Evolutionary conservation across 2,113 vertebrate genomes (phyloP).

Genomic region (Gasterosteus aculeatus): DNA sequence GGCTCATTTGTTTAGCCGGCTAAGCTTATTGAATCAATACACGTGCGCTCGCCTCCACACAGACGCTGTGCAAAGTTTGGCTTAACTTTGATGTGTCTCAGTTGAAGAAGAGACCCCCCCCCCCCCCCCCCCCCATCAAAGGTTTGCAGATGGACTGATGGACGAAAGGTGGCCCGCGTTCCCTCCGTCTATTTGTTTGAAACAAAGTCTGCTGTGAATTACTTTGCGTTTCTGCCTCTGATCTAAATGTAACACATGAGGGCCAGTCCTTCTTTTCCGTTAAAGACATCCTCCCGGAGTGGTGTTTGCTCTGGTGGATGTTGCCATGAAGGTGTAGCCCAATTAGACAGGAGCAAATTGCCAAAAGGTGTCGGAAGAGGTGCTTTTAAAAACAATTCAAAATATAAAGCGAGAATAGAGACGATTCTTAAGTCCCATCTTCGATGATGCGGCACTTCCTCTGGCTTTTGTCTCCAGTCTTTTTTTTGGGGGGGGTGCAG

Average conservation of each 20-base stretch:
- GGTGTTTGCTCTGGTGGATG: slow-evolving; percentile 20
- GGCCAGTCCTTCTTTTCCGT: not conserved
- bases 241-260: slow-evolving; percentile 48
- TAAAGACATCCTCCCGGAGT: slow-evolving; percentile 13
- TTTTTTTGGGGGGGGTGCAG: slow-evolving; percentile 72
- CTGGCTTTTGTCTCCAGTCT: slow-evolving; percentile 81
- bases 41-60: slow-evolving; percentile 42
- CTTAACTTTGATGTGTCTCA: slow-evolving; percentile 68
- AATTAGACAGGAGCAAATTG: slow-evolving; percentile 71
- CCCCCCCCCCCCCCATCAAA: slow-evolving; percentile 63
- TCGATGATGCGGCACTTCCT: slow-evolving; percentile 83
- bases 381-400: too few relatives aligned
- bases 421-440: slow-evolving; percentile 63
- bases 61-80: slow-evolving; percentile 68
- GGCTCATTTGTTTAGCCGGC: slow-evolving; percentile 55
- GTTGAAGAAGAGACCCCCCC: slow-evolving; percentile 70
- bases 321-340: slow-evolving; percentile 40
- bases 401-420: too few relatives aligned
- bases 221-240: slow-evolving; percentile 52
- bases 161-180: slow-evolving; percentile 60
- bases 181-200: slow-evolving; percentile 46
- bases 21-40: slow-evolving; percentile 61
- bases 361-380: not conserved
- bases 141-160: slow-evolving; percentile 66
- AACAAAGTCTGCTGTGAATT: slow-evolving; percentile 52